Evolutionary conservation across 2,797 vertebrate species (phyloP).

Genomic region (Etheostoma perlongum): DNA sequence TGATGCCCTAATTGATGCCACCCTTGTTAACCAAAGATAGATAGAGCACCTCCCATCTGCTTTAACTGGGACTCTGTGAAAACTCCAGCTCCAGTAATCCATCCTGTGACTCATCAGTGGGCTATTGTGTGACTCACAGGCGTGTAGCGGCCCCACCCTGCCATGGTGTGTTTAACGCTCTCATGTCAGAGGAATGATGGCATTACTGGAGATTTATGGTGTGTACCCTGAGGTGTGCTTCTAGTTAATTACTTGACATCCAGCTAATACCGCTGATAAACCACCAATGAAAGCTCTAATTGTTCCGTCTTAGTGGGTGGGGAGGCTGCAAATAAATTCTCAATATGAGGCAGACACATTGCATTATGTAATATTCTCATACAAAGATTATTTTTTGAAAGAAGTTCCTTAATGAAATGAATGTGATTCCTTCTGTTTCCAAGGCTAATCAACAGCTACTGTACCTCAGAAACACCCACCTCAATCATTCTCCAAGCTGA

Average conservation of each 20-base stretch:
- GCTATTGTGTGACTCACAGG: conserved; percentile 54
- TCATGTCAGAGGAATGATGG: conserved; percentile 35
- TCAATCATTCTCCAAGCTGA: conserved; percentile 54
- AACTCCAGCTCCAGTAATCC: conserved; percentile 42
- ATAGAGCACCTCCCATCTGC: conserved; percentile 14
- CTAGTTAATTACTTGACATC: conserved; percentile 39
- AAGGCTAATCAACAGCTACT: conserved; percentile 24
- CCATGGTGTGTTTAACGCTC: conserved; percentile 34
- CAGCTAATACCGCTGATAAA: conserved; percentile 39
- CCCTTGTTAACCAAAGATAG: too few relatives aligned
- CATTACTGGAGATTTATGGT: conserved; percentile 31
- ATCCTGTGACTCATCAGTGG: conserved; percentile 55
- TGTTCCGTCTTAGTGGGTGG: conserved; percentile 16
- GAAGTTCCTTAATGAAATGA: conserved; percentile 19
- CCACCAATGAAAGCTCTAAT: conserved; percentile 10
- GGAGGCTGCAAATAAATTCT: background rate
- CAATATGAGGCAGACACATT: background rate
- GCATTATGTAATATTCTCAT: background rate
- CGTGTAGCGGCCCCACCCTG: conserved; percentile 30
- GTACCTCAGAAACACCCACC: conserved; percentile 20
- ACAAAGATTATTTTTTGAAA: background rate
- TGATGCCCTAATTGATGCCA: too few relatives aligned
- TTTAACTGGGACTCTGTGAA: conserved; percentile 28
- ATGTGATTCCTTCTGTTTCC: conserved; percentile 12
- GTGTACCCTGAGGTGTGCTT: conserved; percentile 29